Evolutionary conservation across 2,888 invertebrate genomes (phyloP).

Genomic region (Pristionchus entomophagus): DNA sequence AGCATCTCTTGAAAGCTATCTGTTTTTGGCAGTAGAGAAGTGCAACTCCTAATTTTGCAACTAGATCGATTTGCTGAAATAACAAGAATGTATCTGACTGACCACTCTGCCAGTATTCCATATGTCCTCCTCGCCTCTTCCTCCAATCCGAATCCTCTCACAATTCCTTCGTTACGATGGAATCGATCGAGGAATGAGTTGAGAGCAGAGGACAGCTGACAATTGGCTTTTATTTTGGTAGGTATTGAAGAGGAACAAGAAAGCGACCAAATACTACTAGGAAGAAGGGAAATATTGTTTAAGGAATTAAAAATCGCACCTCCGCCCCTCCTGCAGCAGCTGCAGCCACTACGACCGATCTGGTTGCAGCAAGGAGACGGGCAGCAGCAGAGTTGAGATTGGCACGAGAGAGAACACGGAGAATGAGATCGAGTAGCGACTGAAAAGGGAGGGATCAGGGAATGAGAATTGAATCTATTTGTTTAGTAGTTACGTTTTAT

Average conservation of each 20-base stretch:
- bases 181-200: slow-evolving; percentile 38
- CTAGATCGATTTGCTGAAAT: too few relatives aligned
- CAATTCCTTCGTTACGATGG: not conserved
- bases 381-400: slow-evolving; percentile 43
- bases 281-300: too few relatives aligned
- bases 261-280: too few relatives aligned
- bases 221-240: too few relatives aligned
- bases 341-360: not conserved
- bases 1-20: too few relatives aligned
- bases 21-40: too few relatives aligned
- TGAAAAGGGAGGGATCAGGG: not conserved
- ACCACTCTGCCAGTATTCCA: slow-evolving; percentile 27
- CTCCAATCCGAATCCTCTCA: not conserved
- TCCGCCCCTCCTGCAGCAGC: not conserved
- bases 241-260: too few relatives aligned
- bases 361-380: not conserved
- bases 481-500: too few relatives aligned
- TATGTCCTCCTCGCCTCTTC: slow-evolving; percentile 31
- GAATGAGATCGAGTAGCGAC: slow-evolving; percentile 33
- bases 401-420: slow-evolving; percentile 40
- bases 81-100: not conserved
- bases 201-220: not conserved
- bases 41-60: too few relatives aligned
- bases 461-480: too few relatives aligned
- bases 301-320: too few relatives aligned